Conservation (phyloP, 2,797 vertebrate genomes). For the Falco cherrug region DNA sequence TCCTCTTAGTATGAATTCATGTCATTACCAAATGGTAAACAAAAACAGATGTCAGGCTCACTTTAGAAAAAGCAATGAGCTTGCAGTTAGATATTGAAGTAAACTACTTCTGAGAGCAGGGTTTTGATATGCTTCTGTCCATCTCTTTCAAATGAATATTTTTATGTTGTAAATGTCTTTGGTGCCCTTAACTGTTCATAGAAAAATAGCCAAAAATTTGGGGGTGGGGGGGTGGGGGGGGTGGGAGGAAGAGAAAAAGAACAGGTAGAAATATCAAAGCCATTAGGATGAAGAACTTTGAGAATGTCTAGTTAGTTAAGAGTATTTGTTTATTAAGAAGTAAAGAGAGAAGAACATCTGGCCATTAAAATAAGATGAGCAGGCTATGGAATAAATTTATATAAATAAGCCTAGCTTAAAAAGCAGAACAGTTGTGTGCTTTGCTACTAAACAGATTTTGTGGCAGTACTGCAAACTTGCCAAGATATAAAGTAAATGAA, state of each 20-base stretch:
- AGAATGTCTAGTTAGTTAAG: conserved; percentile 38
- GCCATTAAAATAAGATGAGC: conserved; percentile 61
- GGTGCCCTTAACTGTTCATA: not conserved
- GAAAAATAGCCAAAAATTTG: not conserved
- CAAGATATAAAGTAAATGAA: conserved; percentile 66
- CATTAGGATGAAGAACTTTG: not conserved
- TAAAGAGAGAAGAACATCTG: conserved; percentile 67
- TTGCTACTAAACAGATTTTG: conserved; percentile 62
- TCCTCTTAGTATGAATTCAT: conserved; percentile 33
- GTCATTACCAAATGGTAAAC: conserved; percentile 63
- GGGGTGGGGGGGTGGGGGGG: not conserved
- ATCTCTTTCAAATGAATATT: not conserved
- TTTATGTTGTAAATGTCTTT: not conserved
- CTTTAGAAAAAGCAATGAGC: conserved; percentile 33
- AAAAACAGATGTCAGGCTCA: conserved; percentile 62
- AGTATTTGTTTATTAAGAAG: conserved; percentile 55
- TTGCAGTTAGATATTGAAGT: conserved; percentile 26
- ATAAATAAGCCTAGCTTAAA: conserved; percentile 58
- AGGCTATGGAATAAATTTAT: conserved; percentile 62
- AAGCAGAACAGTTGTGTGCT: conserved; percentile 59
- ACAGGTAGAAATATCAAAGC: not conserved
- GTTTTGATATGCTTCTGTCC: not conserved
- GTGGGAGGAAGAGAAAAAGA: not conserved
- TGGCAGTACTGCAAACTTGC: conserved; percentile 41
- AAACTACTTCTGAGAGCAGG: not conserved